Evolutionary conservation across 2,888 invertebrate species (phyloP).

Genomic region (Hermaeophaga mercurialis): DNA sequence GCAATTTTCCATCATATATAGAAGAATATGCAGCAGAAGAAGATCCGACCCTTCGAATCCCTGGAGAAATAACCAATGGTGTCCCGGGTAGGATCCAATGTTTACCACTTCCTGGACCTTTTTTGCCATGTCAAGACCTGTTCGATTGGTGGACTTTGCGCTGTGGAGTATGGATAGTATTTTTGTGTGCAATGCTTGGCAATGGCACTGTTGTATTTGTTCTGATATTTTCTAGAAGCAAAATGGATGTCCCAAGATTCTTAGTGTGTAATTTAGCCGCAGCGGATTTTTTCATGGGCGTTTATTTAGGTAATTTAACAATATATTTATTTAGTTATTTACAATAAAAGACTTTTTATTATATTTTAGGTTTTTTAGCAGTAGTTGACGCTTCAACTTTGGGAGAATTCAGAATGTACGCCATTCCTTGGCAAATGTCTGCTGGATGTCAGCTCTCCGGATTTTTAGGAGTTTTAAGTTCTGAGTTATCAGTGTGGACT

Average conservation of each 20-base stretch:
- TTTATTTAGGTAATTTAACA: conserved; percentile 74
- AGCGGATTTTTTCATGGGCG: conserved; percentile 97
- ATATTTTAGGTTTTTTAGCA: conserved; percentile 78
- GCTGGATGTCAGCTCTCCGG: conserved; percentile 92
- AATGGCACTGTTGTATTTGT: conserved; percentile 96
- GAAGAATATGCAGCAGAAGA: conserved; percentile 77
- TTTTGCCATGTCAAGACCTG: conserved; percentile 92
- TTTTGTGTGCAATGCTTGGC: conserved; percentile 91
- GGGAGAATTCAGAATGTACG: conserved; percentile 94
- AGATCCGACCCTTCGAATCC: conserved; percentile 50
- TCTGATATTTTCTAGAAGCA: conserved; percentile 85
- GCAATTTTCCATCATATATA: conserved; percentile 71
- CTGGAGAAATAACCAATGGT: conserved; percentile 43
- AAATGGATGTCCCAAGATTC: conserved; percentile 96
- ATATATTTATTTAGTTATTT: background rate
- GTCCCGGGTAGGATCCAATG: conserved; percentile 68
- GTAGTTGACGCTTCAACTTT: conserved; percentile 95
- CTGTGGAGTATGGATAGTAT: conserved; percentile 97
- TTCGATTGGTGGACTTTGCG: conserved; percentile 98
- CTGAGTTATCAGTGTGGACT: conserved; percentile 94
- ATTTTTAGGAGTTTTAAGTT: conserved; percentile 91
- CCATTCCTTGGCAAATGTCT: conserved; percentile 97
- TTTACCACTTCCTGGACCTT: conserved; percentile 87
- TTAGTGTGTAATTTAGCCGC: conserved; percentile 95
- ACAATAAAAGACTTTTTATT: background rate